phyloP scores from a whole-genome alignment of 2,888 invertebrate genomes.

The Panzeria rudis region DNA sequence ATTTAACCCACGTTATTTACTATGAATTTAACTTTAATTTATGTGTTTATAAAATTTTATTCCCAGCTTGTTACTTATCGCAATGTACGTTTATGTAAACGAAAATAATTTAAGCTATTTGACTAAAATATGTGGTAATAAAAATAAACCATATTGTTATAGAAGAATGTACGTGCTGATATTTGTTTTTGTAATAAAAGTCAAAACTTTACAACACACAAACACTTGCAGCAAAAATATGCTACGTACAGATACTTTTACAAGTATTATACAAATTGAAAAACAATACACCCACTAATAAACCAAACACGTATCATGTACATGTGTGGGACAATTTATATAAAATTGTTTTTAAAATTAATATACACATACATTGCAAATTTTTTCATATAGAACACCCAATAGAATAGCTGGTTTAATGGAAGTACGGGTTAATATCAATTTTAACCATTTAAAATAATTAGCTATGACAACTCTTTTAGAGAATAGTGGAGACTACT shows the following conservation, averaged over 20 bases:
- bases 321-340: constrained; percentile 58
- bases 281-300: constrained; percentile 57
- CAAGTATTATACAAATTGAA: not conserved
- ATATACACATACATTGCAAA: not conserved
- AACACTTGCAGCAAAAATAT: not conserved
- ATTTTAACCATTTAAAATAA: too few species aligned
- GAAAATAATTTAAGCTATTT: constrained; percentile 6
- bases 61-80: not conserved
- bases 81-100: not conserved
- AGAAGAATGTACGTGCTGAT: constrained; percentile 51
- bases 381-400: not conserved
- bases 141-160: constrained; percentile 53
- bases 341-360: constrained; percentile 54
- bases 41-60: not conserved
- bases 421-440: too few species aligned
- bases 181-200: constrained; percentile 52
- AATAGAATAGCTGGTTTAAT: too few species aligned
- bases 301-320: constrained; percentile 59
- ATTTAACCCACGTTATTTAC: too few species aligned
- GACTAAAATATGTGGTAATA: not conserved
- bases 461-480: too few species aligned
- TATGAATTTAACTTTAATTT: too few species aligned
- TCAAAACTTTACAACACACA: constrained; percentile 20
- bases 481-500: too few species aligned
- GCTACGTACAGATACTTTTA: not conserved